Evolutionary conservation across 2,888 invertebrate genomes (phyloP), one percentile per base, ranked within the genome.

Genomic region (Liopterus haemorrhoidalis): DNA sequence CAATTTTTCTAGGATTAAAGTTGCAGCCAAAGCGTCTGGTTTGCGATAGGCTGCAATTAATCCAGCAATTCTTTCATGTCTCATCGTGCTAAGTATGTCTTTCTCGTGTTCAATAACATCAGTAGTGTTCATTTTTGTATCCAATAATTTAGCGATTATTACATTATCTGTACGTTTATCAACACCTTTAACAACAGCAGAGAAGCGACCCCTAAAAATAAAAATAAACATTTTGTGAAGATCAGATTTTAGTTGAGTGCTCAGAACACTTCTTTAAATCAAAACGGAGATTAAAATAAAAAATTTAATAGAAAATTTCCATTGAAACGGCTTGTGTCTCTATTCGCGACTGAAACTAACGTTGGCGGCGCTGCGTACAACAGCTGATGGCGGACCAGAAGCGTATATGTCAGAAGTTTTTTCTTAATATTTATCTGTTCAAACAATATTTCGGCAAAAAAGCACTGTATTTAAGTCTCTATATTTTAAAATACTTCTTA

Each of bases 11-110:
- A 86, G 67, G 9, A 90, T 74, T 9, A 90, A 74, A 0, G 83
- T 80, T 2, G 84, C 82, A 0, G 82, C 72, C 1, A 82, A 74
- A 0, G 79, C 72, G 6, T 81, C 81, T 3, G 78, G 74, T 0
- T 80, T 75, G 51, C 81, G 81, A 63, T 79, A 86, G 0, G 85
- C 86, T 1, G 76, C 82, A 49, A 85, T 63, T 2, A 89, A 65
- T 44, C 79, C 78, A 31, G 84, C 85, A 65, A 97, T 83, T 63
- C 90, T 79, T 66, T 94, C 93, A 63, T 97, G 95, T 52, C 90
- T 75, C 28, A 94, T 69, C 6, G 85, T 79, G 51, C 85, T 74
- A 28, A 94, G 71, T 31, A 83, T 82, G 50, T 93, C 88, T 63
- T 85, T 93, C 68, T 97, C 96, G 5, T 80, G 73, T 41, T 82